Percentiles rank a stretch among this genome's conserved stretches.
Conservation (phyloP, 1,140 invertebrate species). For the Megalopta genalis region DNA sequence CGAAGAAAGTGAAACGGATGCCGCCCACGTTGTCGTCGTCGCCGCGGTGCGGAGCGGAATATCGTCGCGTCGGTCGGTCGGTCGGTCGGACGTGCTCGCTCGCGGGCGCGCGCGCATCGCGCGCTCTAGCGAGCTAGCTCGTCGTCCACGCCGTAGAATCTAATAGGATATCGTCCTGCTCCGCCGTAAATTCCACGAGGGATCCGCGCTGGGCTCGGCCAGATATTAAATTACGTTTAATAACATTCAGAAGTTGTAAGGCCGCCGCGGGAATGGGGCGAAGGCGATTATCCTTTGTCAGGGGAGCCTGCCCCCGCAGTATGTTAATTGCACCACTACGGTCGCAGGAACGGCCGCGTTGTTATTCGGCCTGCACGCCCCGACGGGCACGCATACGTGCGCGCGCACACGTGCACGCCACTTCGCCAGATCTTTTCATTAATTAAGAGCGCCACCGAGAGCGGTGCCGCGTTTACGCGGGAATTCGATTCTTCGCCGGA, state of each 20-base stretch:
- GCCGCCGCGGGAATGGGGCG: slow-evolving; percentile 26
- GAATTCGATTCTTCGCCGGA: not conserved
- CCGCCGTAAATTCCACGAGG: slow-evolving; percentile 57
- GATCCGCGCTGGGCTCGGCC: slow-evolving; percentile 20
- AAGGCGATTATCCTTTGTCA: slow-evolving; percentile 52
- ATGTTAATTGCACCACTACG: slow-evolving; percentile 60
- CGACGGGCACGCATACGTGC: not conserved
- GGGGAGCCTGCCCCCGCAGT: slow-evolving; percentile 46
- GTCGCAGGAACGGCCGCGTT: not conserved
- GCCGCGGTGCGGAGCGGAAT: no score
- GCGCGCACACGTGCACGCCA: not conserved
- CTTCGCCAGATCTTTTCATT: slow-evolving; percentile 26
- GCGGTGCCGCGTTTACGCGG: slow-evolving; percentile 4
- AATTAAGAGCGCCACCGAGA: slow-evolving; percentile 29
- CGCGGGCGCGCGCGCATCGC: no score
- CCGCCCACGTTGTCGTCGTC: slow-evolving; percentile 42
- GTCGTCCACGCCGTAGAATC: slow-evolving; percentile 32
- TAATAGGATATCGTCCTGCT: slow-evolving; percentile 55
- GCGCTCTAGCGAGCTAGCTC: no score
- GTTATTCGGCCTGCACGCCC: not conserved
- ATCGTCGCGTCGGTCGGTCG: no score
- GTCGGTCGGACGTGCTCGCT: not conserved
- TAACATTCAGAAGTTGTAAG: slow-evolving; percentile 61
- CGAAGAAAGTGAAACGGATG: slow-evolving; percentile 59
- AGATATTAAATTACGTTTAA: slow-evolving; percentile 71